Conservation (phyloP, 2,113 vertebrate species). For the Hippocampus zosterae region DNA sequence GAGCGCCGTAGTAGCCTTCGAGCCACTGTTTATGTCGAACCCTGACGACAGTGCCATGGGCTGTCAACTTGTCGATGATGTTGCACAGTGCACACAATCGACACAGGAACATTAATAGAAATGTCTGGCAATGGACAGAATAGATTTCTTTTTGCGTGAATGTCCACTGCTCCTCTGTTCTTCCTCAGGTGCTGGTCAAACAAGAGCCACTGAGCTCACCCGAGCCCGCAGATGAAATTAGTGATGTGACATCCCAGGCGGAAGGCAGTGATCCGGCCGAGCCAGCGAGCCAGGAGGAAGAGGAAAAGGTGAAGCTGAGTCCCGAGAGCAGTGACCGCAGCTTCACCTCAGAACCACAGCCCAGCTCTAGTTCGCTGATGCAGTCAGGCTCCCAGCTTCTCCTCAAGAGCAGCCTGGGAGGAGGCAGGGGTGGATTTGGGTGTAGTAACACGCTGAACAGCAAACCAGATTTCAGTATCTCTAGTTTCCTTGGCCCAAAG, state of each 20-base stretch:
- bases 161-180: not conserved
- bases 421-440: constrained; percentile 35
- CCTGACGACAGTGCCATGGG: no score
- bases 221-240: constrained; percentile 86
- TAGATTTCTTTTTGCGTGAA: not conserved
- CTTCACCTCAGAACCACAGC: constrained; percentile 85
- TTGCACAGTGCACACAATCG: no score
- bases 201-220: constrained; percentile 91
- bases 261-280: constrained; percentile 83
- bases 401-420: constrained; percentile 72
- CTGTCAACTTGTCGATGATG: no score
- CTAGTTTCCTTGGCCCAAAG: constrained; percentile 81
- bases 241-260: constrained; percentile 86
- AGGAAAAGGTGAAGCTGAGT: constrained; percentile 92
- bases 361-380: constrained; percentile 85
- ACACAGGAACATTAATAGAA: no score
- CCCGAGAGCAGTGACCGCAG: constrained; percentile 92
- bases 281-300: constrained; percentile 72
- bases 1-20: no score
- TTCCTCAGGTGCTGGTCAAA: constrained; percentile 84
- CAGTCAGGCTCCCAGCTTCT: constrained; percentile 86
- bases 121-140: not conserved
- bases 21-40: no score
- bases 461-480: constrained; percentile 84
- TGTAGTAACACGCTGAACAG: constrained; percentile 71